These are phyloP conservation scores for Ardeotis arabs DNA, from an alignment of 2,113 vertebrate species.

Conservation along the genomic window DNA sequence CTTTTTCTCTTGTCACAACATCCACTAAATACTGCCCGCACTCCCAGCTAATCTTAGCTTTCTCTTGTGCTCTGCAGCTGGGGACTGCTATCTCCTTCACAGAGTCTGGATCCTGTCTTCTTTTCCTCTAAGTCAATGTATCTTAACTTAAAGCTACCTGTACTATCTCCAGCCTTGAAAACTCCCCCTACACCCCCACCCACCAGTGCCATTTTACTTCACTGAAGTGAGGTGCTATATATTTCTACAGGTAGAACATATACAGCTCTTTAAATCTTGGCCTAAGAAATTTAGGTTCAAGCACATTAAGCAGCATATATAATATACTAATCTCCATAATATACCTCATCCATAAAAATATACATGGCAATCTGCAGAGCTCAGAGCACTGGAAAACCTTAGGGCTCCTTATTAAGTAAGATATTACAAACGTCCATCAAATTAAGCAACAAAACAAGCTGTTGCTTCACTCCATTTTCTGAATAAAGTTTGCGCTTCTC, in stretches of 20 bases:
- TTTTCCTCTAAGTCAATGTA: not conserved
- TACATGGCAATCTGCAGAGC: conserved; percentile 5
- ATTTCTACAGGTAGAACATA: not conserved
- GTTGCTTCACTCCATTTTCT: conserved; percentile 1
- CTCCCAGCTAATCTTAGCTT: not conserved
- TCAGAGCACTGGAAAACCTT: not conserved
- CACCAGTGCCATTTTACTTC: not conserved
- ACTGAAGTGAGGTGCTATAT: not conserved
- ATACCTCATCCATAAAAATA: not conserved
- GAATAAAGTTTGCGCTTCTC: not conserved
- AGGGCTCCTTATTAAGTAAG: conserved; percentile 37
- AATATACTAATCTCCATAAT: not conserved
- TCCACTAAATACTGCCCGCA: not conserved
- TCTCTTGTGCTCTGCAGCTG: not conserved
- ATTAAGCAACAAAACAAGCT: conserved; percentile 32
- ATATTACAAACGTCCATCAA: not conserved
- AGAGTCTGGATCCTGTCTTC: not conserved
- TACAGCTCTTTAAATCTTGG: not conserved
- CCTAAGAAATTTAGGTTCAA: not conserved
- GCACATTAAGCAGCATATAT: not conserved
- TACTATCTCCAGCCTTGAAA: not conserved
- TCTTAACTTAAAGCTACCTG: not conserved
- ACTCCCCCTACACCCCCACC: not conserved
- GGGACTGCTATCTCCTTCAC: not conserved
- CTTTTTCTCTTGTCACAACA: not conserved